phyloP scores from a whole-genome alignment of 2,113 vertebrate species.

The Paradisaea rubra region DNA sequence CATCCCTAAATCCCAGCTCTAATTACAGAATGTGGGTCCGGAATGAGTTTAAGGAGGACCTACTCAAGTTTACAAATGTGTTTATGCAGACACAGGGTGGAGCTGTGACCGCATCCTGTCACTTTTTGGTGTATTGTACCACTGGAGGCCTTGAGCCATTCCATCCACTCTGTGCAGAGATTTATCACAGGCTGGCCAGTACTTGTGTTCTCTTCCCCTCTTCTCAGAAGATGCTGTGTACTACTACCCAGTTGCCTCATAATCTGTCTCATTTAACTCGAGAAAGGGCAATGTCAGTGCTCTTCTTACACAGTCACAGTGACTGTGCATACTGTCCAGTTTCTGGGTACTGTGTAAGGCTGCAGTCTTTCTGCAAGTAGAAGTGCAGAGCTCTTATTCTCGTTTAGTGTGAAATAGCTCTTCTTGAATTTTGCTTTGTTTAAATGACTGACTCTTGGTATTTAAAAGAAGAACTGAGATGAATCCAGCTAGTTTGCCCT shows the following conservation, averaged over 20 bases:
- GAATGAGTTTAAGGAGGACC: background rate
- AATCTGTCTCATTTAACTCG: background rate
- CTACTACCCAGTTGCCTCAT: background rate
- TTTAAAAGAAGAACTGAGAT: background rate
- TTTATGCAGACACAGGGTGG: conserved; percentile 63
- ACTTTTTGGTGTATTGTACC: background rate
- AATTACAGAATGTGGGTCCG: background rate
- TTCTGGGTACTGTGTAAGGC: background rate
- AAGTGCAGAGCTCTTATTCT: background rate
- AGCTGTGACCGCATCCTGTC: conserved; percentile 59
- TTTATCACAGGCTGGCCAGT: background rate
- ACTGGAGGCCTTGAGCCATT: conserved; percentile 33
- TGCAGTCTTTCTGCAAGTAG: background rate
- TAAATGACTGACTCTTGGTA: background rate
- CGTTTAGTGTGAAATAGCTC: background rate
- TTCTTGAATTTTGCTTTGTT: background rate
- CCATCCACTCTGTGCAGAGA: background rate
- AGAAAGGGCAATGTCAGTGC: background rate
- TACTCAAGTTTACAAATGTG: conserved; percentile 5
- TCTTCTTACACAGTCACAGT: background rate
- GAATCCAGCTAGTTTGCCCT: background rate
- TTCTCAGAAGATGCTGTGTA: background rate
- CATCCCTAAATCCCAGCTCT: background rate
- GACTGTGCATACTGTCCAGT: background rate
- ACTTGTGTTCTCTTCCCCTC: background rate